These are phyloP conservation scores for Erythrocebus patas DNA, from an alignment of 2,113 vertebrate genomes.

Conservation along the genomic window DNA sequence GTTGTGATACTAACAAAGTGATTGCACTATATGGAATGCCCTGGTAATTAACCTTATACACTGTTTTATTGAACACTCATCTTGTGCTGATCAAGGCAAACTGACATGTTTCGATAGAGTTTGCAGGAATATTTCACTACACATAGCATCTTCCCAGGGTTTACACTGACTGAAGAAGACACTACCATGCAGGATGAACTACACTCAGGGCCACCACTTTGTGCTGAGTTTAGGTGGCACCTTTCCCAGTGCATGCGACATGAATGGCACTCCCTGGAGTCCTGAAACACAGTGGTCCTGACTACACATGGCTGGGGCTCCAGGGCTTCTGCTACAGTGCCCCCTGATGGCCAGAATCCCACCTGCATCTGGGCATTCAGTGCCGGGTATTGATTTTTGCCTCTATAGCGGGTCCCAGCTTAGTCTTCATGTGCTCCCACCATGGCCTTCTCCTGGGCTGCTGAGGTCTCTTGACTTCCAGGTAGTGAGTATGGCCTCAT, in stretches of 20 bases:
- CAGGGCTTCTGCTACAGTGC: accelerated
- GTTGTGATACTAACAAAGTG: neutral
- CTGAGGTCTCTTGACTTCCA: neutral
- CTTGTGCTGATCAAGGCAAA: neutral
- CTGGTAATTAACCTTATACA: neutral
- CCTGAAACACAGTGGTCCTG: neutral
- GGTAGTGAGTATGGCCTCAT: neutral
- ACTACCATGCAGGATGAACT: neutral
- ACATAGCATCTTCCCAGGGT: too few species aligned
- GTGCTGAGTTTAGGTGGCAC: too few species aligned
- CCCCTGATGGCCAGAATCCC: neutral
- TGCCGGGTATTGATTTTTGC: neutral
- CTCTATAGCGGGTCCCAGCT: neutral
- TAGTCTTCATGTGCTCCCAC: neutral
- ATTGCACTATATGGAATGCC: neutral
- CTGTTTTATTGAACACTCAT: neutral
- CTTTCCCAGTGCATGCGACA: neutral
- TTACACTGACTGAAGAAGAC: neutral
- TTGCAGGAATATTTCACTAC: neutral
- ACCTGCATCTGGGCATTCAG: accelerated
- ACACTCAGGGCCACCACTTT: neutral
- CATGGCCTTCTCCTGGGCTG: neutral
- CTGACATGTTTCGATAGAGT: neutral
- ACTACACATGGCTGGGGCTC: too few species aligned
- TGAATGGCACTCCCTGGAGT: neutral